Conservation (phyloP, 1,140 invertebrate species). For the Drosophila nigrodunni region DNA sequence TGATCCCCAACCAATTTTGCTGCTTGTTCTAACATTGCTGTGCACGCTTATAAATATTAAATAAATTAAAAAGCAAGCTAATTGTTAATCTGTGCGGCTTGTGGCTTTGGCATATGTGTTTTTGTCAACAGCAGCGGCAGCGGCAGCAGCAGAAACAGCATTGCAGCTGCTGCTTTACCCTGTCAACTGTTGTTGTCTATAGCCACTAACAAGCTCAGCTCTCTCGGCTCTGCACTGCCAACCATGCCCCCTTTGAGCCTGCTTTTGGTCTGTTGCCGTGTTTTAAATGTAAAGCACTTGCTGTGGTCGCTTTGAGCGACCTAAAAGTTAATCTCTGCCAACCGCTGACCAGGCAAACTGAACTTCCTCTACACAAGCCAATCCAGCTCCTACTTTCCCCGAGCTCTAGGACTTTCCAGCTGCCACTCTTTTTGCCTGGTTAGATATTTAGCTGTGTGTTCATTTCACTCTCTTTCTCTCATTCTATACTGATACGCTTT, state of each 20-base stretch:
- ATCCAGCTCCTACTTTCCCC: not conserved
- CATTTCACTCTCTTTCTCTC: constrained; percentile 19
- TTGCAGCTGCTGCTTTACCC: not conserved
- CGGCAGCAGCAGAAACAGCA: constrained; percentile 1
- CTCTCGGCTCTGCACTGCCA: constrained; percentile 10
- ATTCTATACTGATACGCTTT: constrained; percentile 22
- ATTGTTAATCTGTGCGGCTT: constrained; percentile 79
- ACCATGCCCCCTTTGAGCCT: constrained; percentile 10
- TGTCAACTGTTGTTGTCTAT: constrained; percentile 22
- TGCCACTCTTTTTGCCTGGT: constrained; percentile 41
- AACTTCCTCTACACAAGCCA: constrained; percentile 5
- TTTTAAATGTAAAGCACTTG: constrained; percentile 82
- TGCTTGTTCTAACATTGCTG: constrained; percentile 6
- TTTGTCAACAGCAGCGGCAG: constrained; percentile 62
- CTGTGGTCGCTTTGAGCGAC: constrained; percentile 81
- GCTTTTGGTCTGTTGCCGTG: constrained; percentile 40
- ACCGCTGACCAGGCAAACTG: constrained; percentile 62
- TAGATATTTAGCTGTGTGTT: constrained; percentile 72
- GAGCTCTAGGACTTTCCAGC: not conserved
- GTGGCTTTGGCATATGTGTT: constrained; percentile 68
- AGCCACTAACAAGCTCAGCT: constrained; percentile 60
- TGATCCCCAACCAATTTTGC: not conserved
- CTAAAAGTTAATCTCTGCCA: constrained; percentile 82
- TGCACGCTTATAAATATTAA: constrained; percentile 24
- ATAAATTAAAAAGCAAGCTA: constrained; percentile 77